Evolutionary conservation across 2,113 vertebrate species (phyloP).

Genomic region (Cranoglanis bouderius): DNA sequence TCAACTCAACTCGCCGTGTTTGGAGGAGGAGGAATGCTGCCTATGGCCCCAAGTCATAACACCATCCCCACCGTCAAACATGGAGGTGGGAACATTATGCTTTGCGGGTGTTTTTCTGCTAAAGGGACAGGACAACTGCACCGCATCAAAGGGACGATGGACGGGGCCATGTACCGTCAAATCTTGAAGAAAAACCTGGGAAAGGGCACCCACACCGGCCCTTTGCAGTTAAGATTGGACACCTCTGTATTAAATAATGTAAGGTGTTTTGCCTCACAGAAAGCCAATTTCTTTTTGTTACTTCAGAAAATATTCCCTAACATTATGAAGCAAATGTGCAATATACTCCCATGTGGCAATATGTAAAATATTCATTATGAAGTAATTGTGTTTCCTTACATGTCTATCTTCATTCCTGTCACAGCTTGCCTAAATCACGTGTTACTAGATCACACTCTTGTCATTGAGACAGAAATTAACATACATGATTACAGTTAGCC

Average conservation of each 20-base stretch:
- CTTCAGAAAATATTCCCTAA: not conserved
- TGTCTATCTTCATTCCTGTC: not conserved
- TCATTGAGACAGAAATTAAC: constrained; percentile 13
- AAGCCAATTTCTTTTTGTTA: not conserved
- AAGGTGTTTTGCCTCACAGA: not conserved
- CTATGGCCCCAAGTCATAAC: too few relatives aligned
- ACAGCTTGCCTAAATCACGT: not conserved
- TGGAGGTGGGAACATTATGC: too few relatives aligned
- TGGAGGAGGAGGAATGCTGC: too few relatives aligned
- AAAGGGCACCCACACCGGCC: too few relatives aligned
- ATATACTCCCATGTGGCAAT: not conserved
- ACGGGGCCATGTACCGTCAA: too few relatives aligned
- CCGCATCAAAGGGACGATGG: too few relatives aligned
- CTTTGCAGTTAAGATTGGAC: too few relatives aligned
- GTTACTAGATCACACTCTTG: not conserved
- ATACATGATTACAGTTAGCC: constrained; percentile 4
- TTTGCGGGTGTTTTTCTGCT: too few relatives aligned
- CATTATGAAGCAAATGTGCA: not conserved
- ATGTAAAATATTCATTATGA: not conserved
- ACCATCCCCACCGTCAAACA: too few relatives aligned
- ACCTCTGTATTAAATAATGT: not conserved
- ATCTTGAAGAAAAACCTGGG: too few relatives aligned
- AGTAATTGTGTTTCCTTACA: not conserved
- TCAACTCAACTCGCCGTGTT: too few relatives aligned
- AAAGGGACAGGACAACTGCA: too few relatives aligned